Conservation (phyloP, 1,140 invertebrate species). For the Aricia agestis region DNA sequence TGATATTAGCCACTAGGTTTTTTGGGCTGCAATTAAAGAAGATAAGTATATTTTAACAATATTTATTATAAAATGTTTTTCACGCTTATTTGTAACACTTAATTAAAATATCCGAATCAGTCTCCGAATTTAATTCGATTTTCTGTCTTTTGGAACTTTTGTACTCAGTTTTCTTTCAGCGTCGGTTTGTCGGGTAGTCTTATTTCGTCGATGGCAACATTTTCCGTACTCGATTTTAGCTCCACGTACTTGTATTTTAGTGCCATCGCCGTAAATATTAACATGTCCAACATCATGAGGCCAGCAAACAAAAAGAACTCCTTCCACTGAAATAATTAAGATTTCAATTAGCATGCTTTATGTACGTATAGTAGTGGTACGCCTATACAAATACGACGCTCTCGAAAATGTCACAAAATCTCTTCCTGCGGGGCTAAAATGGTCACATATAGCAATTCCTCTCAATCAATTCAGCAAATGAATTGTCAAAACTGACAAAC, state of each 20-base stretch:
- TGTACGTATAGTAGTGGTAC: not conserved
- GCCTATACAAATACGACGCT: too few species aligned
- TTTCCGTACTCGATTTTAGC: constrained; percentile 48
- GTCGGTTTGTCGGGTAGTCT: constrained; percentile 33
- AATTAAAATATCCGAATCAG: constrained; percentile 2
- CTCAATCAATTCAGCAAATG: too few species aligned
- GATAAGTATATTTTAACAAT: not conserved
- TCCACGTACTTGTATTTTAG: constrained; percentile 82
- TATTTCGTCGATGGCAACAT: constrained; percentile 51
- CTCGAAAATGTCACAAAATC: too few species aligned
- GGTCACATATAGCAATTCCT: too few species aligned
- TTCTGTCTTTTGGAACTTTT: not conserved
- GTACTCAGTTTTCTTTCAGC: constrained; percentile 25
- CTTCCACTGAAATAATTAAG: constrained; percentile 78
- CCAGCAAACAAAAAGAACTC: constrained; percentile 94
- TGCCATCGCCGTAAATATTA: constrained; percentile 88
- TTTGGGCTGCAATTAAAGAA: too few species aligned
- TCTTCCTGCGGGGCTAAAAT: too few species aligned
- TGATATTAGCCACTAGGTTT: too few species aligned
- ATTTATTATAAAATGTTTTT: constrained; percentile 10
- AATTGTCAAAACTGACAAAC: too few species aligned
- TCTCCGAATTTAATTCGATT: not conserved
- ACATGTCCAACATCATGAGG: constrained; percentile 89
- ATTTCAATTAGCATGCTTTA: not conserved
- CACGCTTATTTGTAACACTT: constrained; percentile 4